These are phyloP conservation scores for Megalops atlanticus DNA, from an alignment of 2,113 vertebrate species.

Conservation along the genomic window DNA sequence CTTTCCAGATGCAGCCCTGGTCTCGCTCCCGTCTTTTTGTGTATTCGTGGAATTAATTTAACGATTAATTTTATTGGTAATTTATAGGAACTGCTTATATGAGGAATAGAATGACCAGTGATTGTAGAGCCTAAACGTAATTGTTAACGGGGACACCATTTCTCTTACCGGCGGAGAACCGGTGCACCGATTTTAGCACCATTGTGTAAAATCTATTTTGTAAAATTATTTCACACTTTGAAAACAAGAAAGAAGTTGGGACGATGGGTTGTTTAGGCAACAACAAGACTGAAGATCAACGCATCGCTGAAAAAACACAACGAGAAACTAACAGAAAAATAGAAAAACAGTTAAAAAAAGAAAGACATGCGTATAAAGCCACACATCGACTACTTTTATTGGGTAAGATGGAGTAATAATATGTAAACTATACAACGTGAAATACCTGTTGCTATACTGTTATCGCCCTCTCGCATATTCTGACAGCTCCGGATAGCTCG, in stretches of 20 bases:
- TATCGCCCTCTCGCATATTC: not conserved
- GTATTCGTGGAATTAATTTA: slow-evolving; percentile 47
- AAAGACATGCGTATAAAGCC: slow-evolving; percentile 85
- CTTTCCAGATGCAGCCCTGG: slow-evolving; percentile 67
- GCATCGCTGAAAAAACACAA: slow-evolving; percentile 87
- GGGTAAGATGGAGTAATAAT: slow-evolving; percentile 78
- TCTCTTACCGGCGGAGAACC: slow-evolving; percentile 41
- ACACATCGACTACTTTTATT: slow-evolving; percentile 87
- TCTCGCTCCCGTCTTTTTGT: slow-evolving; percentile 47
- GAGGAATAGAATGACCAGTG: slow-evolving; percentile 14
- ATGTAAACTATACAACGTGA: not conserved
- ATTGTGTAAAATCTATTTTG: too few species aligned
- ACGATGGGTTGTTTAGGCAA: slow-evolving; percentile 88
- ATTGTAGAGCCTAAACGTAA: slow-evolving; percentile 31
- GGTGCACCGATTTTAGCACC: slow-evolving; percentile 39
- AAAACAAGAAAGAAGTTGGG: slow-evolving; percentile 27
- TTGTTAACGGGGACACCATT: slow-evolving; percentile 26
- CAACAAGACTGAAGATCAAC: slow-evolving; percentile 88
- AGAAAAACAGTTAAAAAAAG: slow-evolving; percentile 89
- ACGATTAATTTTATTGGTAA: slow-evolving; percentile 46
- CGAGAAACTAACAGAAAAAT: slow-evolving; percentile 91
- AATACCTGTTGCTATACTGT: slow-evolving; percentile 6
- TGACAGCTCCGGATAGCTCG: slow-evolving; percentile 32
- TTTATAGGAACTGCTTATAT: slow-evolving; percentile 36
- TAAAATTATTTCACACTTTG: slow-evolving; percentile 28